Conservation (phyloP, 2,797 vertebrate species). For the Masticophis lateralis region DNA sequence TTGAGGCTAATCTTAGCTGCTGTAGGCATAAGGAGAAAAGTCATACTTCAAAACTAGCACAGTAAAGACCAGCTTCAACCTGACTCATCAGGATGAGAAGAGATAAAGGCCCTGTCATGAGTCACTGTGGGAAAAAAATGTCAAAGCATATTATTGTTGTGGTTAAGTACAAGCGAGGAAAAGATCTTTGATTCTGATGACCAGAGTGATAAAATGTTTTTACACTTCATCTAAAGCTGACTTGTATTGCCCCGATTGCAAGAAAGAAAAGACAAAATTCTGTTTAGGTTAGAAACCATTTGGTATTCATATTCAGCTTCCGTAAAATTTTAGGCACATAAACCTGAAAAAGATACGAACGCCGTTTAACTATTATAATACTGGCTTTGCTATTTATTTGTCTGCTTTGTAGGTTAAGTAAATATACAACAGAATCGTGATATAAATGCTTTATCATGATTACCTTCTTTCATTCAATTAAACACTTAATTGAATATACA, state of each 20-base stretch:
- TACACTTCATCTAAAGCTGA: background rate
- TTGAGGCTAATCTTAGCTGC: background rate
- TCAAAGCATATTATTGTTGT: background rate
- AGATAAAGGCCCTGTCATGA: background rate
- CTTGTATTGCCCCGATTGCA: background rate
- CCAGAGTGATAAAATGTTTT: background rate
- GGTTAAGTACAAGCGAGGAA: background rate
- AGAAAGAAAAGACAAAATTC: conserved; percentile 35
- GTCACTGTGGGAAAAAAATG: background rate
- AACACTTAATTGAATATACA: background rate
- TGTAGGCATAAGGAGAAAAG: background rate
- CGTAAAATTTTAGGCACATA: background rate
- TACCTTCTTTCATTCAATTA: background rate
- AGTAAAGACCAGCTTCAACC: background rate
- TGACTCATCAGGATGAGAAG: background rate
- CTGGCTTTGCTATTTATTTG: background rate
- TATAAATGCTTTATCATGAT: background rate
- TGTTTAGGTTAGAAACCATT: conserved; percentile 5
- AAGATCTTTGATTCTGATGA: background rate
- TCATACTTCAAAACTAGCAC: background rate
- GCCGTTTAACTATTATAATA: background rate
- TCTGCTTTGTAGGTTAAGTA: background rate
- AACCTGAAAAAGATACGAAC: background rate
- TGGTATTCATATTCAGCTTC: conserved; percentile 9
- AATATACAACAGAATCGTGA: background rate